These are phyloP conservation scores for Nysson spinosus DNA, from an alignment of 2,888 invertebrate genomes.

Conservation along the genomic window DNA sequence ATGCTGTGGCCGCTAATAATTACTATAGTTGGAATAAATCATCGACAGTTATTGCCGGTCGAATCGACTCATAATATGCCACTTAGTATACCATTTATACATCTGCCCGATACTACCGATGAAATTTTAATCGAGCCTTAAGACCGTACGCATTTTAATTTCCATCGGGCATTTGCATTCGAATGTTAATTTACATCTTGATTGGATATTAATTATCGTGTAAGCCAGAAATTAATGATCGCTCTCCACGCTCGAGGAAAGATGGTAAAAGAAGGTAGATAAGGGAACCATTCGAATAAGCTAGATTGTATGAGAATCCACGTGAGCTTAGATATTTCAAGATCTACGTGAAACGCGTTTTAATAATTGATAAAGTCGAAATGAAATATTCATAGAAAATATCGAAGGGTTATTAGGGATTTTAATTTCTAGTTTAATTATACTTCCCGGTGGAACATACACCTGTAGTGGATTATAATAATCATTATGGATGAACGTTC, in stretches of 20 bases:
- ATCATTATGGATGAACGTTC: no score
- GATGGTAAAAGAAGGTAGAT: not conserved
- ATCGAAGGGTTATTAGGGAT: no score
- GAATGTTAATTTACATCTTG: not conserved
- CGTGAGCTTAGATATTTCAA: no score
- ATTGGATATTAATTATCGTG: not conserved
- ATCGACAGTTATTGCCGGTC: not conserved
- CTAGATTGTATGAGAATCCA: no score
- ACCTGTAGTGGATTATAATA: no score
- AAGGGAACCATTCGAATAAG: no score
- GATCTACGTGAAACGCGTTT: no score
- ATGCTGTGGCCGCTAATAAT: constrained; percentile 17
- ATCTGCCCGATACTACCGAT: not conserved
- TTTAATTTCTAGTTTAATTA: no score
- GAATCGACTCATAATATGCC: not conserved
- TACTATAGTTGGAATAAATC: constrained; percentile 12
- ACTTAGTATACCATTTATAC: not conserved
- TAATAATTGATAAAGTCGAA: no score
- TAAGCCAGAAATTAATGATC: not conserved
- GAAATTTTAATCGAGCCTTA: not conserved
- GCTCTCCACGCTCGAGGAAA: not conserved
- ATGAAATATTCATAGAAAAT: no score
- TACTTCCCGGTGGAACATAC: no score
- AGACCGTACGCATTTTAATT: not conserved
- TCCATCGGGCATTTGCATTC: not conserved